Conservation (phyloP, 2,888 invertebrate genomes). For the Lycocerus yunnanus region DNA sequence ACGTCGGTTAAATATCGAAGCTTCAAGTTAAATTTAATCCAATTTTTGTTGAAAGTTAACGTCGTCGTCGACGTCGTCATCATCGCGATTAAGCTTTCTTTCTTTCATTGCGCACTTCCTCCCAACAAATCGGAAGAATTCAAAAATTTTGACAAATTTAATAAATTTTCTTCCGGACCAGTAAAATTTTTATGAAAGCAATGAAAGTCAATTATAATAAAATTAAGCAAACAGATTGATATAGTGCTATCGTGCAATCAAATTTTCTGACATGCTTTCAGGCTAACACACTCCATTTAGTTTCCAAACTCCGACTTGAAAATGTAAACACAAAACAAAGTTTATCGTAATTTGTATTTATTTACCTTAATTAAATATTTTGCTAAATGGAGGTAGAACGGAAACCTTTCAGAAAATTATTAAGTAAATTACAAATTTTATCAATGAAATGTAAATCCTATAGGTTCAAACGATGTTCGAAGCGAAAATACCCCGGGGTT, state of each 20-base stretch:
- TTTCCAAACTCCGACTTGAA: background rate
- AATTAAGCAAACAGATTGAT: background rate
- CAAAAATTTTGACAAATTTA: background rate
- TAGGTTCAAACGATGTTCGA: background rate
- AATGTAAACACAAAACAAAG: background rate
- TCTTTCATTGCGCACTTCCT: background rate
- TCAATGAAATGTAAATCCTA: background rate
- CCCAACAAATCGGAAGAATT: background rate
- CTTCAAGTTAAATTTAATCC: background rate
- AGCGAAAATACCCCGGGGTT: background rate
- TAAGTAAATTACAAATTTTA: background rate
- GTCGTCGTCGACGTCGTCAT: background rate
- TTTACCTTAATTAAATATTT: background rate
- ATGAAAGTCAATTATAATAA: background rate
- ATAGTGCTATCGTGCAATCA: background rate
- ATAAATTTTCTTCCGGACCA: background rate
- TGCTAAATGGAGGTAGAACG: background rate
- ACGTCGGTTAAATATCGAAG: background rate
- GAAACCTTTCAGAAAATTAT: background rate
- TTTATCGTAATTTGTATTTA: conserved; percentile 1
- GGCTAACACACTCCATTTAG: background rate
- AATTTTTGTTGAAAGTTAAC: background rate
- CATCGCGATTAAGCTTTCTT: background rate
- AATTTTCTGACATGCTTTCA: background rate
- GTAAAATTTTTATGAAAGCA: background rate